Conservation (phyloP, 2,113 vertebrate species). For the Pteropus alecto region DNA sequence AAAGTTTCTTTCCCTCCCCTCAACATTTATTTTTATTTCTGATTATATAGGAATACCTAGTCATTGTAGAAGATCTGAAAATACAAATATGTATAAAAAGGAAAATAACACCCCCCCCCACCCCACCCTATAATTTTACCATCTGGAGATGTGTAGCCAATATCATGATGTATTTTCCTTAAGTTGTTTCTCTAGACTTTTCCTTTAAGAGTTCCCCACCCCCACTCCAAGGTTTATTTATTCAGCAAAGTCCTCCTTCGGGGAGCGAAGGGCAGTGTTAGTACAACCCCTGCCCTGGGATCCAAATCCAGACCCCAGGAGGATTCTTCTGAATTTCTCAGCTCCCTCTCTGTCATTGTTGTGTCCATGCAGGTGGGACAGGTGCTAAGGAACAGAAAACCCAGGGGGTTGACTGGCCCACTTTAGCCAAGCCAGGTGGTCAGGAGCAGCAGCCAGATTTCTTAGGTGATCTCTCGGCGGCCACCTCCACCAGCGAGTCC, state of each 20-base stretch:
- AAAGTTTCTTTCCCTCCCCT: background rate
- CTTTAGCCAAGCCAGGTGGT: background rate
- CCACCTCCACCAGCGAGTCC: conserved; percentile 70
- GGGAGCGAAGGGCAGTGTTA: background rate
- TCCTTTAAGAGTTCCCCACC: background rate
- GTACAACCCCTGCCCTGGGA: too few relatives aligned
- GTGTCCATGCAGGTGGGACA: background rate
- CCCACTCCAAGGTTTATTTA: background rate
- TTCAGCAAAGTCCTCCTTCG: background rate
- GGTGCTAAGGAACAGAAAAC: background rate
- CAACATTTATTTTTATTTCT: background rate
- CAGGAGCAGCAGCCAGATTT: conserved; percentile 88
- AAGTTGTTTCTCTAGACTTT: background rate
- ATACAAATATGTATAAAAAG: background rate
- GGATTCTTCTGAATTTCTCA: too few relatives aligned
- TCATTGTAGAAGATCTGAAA: background rate
- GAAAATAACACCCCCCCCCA: background rate
- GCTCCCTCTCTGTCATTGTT: background rate
- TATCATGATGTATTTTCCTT: background rate
- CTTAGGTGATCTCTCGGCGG: conserved; percentile 72
- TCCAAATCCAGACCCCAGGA: background rate
- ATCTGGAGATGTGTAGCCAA: background rate
- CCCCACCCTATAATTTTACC: background rate
- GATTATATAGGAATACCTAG: background rate
- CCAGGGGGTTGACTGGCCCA: rapidly evolving